phyloP scores from a whole-genome alignment of 2,113 vertebrate genomes.

The Peromyscus californicus region DNA sequence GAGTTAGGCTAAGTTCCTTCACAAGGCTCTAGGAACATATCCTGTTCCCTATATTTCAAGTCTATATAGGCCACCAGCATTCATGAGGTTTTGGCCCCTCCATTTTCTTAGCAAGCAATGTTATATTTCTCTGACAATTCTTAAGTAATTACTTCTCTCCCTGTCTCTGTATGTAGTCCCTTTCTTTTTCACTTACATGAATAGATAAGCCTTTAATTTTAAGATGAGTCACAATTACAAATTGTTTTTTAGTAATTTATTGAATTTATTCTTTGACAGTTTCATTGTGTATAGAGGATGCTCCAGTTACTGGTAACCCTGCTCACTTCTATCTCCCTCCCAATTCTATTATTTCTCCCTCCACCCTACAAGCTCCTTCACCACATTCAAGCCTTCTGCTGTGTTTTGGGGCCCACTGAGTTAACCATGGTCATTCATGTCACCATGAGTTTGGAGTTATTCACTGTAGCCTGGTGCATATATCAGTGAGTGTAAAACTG shows the following conservation, averaged over 20 bases:
- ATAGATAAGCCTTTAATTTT: not conserved
- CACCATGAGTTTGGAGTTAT: not conserved
- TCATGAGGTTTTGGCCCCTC: not conserved
- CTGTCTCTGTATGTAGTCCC: not conserved
- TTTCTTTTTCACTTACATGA: not conserved
- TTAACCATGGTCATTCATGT: not conserved
- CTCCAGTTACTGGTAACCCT: no score
- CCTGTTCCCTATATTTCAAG: not conserved
- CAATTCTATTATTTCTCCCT: no score
- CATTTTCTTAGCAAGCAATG: not conserved
- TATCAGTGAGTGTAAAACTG: no score
- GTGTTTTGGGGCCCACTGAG: not conserved
- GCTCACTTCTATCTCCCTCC: no score
- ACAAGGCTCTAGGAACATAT: not conserved
- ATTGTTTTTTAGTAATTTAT: not conserved
- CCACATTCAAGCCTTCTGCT: not conserved
- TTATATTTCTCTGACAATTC: not conserved
- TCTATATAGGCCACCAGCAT: not conserved
- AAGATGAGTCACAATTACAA: not conserved
- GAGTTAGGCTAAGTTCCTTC: not conserved
- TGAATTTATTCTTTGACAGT: not conserved
- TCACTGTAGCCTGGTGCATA: not conserved
- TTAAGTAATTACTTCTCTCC: not conserved
- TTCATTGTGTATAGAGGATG: not conserved
- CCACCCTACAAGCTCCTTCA: not conserved